A percentile compares a stretch with the other conserved stretches of the same genome.
phyloP scores from a whole-genome alignment of 2,113 vertebrate genomes.

The Dromiciops gliroides region DNA sequence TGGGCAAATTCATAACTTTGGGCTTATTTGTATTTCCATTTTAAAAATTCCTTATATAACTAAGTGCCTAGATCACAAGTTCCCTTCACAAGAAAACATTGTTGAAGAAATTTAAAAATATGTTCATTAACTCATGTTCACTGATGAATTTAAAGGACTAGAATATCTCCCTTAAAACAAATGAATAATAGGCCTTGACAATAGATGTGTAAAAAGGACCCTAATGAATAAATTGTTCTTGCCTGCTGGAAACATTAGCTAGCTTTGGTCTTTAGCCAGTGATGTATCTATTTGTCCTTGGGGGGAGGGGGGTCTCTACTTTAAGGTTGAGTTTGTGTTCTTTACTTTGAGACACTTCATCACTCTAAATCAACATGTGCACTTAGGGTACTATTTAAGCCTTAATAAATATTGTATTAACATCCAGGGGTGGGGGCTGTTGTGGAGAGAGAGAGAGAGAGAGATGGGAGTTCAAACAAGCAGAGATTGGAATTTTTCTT shows the following conservation, averaged over 20 bases:
- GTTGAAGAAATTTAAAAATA: neutral
- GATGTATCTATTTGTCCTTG: constrained; percentile 68
- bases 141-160: neutral
- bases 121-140: constrained; percentile 1
- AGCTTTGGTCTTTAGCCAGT: constrained; percentile 67
- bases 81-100: neutral
- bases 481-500: constrained; percentile 51
- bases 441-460: constrained; percentile 30
- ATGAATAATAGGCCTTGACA: constrained; percentile 38
- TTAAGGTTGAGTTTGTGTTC: constrained; percentile 58
- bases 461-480: constrained; percentile 26
- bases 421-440: constrained; percentile 10
- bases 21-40: neutral
- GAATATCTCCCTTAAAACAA: neutral
- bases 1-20: neutral
- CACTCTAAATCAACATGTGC: constrained; percentile 75
- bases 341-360: constrained; percentile 63
- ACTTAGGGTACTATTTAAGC: constrained; percentile 76
- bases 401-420: constrained; percentile 80
- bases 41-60: neutral
- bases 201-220: constrained; percentile 40
- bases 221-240: constrained; percentile 60
- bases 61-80: neutral
- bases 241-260: constrained; percentile 61
- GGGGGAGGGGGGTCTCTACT: constrained; percentile 51